Percentiles rank a stretch among this genome's conserved stretches.
phyloP scores from a whole-genome alignment of 2,113 vertebrate genomes.

The Henicopernis longicauda region DNA sequence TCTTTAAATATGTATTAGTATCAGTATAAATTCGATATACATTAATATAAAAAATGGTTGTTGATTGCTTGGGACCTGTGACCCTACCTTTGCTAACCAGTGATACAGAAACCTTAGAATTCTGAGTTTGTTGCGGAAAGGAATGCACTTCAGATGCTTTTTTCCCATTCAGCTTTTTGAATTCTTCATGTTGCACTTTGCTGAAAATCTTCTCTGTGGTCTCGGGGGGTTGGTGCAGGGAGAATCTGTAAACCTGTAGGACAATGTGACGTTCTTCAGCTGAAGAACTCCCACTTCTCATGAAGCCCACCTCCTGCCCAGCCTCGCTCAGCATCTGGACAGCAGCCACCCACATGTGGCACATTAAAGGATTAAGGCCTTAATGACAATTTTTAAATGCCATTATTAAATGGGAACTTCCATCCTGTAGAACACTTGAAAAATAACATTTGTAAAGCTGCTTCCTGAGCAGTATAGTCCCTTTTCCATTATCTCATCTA shows the following conservation, averaged over 20 bases:
- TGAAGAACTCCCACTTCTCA: neutral
- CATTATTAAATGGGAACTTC: constrained; percentile 8
- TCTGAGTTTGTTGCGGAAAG: neutral
- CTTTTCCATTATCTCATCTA: constrained; percentile 40
- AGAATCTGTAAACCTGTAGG: neutral
- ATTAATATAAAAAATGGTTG: neutral
- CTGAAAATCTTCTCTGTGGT: neutral
- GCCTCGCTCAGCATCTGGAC: neutral
- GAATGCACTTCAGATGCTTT: neutral
- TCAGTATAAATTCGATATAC: neutral
- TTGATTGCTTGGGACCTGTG: neutral
- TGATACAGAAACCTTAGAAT: neutral
- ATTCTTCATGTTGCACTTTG: neutral
- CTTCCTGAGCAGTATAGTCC: constrained; percentile 10
- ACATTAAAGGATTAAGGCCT: constrained; percentile 8
- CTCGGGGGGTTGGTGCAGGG: neutral
- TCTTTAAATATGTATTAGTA: constrained; percentile 29
- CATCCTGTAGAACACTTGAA: constrained; percentile 7
- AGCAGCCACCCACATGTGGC: neutral
- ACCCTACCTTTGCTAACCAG: neutral
- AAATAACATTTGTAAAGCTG: constrained; percentile 17
- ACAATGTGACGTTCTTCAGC: neutral
- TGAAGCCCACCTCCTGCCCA: neutral
- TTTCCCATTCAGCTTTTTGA: neutral
- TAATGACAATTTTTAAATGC: constrained; percentile 5